Base-by-base conservation (phyloP, 1,140 invertebrate species). In the Ips typographus region DNA sequence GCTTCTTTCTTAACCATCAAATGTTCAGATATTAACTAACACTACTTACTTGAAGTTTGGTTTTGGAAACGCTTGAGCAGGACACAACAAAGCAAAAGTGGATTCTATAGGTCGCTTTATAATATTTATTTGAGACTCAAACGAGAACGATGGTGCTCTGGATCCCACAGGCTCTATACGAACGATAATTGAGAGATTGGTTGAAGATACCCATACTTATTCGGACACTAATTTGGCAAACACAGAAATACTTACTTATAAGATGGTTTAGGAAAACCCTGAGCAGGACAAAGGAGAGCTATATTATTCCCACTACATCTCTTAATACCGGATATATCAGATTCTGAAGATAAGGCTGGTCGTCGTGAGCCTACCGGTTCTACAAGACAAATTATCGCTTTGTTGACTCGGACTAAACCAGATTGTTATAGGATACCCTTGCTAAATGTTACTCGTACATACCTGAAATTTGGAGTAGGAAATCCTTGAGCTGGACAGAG, bases 381-480 rank as follows among this genome's bases (percentile, higher is more conserved):
- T 89, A 64, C 86, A 66, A 83, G 83, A 75, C 87, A 89, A 59
- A 81, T 73, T 42, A 79, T 59, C 77, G 86, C 80, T 55, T 84
- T 83, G 68, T 22, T 22, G 22, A 22, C 22, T 22, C 22, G 22
- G 51, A 74, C n/a, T 47, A 6, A 47, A 47, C n/a, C 44, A 47
- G 44, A 47, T 22, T 22, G 57, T 36, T 4, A 1, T 40, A 42
- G 73, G 84, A 68, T 77, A 79, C 72, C 66, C n/a, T 73, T 65
- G 83, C 84, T 75, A 22, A 22, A 22, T 22, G 22, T 22, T 22
- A 22, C 22, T 22, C 22, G 22, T 83, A 90, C 89, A 75, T 83
- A 91, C 89, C 88, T 90, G 84, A 88, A 88, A 72, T 84, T 77
- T 65, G 90, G 89, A 68, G 89, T 83, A 67, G 89, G 89, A 80